Evolutionary conservation across 2,888 invertebrate species (phyloP).

Genomic region (Zootermopsis nevadensis): DNA sequence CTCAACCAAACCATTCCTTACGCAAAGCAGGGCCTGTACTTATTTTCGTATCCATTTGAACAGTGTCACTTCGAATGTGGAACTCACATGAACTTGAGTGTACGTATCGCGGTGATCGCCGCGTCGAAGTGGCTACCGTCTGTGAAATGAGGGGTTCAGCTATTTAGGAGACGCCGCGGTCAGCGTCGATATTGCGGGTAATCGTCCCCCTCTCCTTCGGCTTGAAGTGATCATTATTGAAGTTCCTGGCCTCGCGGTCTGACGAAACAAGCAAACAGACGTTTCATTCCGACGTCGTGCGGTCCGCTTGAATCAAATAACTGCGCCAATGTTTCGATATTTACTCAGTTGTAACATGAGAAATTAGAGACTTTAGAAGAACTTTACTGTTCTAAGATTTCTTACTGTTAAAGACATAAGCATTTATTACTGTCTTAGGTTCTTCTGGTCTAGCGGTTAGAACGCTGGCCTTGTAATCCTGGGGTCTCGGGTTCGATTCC

Average conservation of each 20-base stretch:
- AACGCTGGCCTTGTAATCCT: no score
- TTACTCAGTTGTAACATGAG: not conserved
- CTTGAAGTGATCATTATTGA: slow-evolving; percentile 37
- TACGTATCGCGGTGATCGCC: not conserved
- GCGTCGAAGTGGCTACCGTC: not conserved
- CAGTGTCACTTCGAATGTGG: not conserved
- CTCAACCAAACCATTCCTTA: no score
- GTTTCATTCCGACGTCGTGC: not conserved
- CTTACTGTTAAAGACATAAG: no score
- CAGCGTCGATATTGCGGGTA: slow-evolving; percentile 18
- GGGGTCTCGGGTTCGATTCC: no score
- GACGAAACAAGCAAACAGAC: slow-evolving; percentile 14
- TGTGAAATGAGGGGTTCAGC: not conserved
- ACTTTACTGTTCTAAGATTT: not conserved
- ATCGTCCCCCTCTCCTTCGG: not conserved
- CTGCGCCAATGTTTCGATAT: not conserved
- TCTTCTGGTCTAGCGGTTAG: no score
- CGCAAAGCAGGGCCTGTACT: no score
- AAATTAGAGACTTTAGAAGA: not conserved
- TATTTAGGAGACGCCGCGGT: not conserved
- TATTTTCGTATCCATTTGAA: not conserved
- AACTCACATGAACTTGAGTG: not conserved
- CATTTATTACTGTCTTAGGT: no score
- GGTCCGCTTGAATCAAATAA: slow-evolving; percentile 7
- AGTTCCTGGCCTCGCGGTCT: not conserved